Base-by-base conservation (phyloP, 2,888 invertebrate genomes). In the Zygaena filipendulae region DNA sequence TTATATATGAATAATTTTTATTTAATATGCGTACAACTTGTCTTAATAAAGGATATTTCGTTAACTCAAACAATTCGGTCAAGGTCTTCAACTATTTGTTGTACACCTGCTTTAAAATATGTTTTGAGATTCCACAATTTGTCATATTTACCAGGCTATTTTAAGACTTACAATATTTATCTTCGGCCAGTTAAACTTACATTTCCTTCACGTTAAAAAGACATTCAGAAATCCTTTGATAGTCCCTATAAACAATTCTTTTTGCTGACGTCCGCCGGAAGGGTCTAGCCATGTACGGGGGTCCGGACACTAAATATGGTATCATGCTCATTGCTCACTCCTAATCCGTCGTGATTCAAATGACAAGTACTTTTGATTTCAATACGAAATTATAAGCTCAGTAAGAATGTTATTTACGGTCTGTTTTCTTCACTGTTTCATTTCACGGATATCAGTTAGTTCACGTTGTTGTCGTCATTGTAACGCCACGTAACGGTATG, bases 261-360 rank as follows among this genome's bases (percentile, higher is more conserved):
- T 35, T 19, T 18, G n/a, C 22, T 47, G 51, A 45, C 51, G 57
- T 53, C 16, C 60, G 60, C 60, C 68, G 68, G 70, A 69, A 67
- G 59, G 58, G 59, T 46, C 47, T 24, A 26, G 13, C 63, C 67
- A 52, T 61, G 56, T 47, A 36, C 27, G 51, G 35, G 7, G 5
- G 16, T 7, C 16, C 45, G 47, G 43, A 50, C 37, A 45, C 61
- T 57, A 43, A 49, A 51, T 52, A 55, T 33, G 59, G 64, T 34
- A 18, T 30, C 42, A 38, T 38, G 32, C 35, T 44, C 52, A 39
- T 48, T 38, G 32, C 35, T 44, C 52, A 39, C 49, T 37, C 50
- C 58, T 66, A 66, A 61, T 61, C 58, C 53, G 49, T 49, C 47
- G 40, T 34, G 51, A 43, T 42, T 39, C 46, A 50, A 49, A 43